Percentiles rank a stretch among this genome's conserved stretches.
phyloP scores from a whole-genome alignment of 2,797 vertebrate species.

The Manis javanica region DNA sequence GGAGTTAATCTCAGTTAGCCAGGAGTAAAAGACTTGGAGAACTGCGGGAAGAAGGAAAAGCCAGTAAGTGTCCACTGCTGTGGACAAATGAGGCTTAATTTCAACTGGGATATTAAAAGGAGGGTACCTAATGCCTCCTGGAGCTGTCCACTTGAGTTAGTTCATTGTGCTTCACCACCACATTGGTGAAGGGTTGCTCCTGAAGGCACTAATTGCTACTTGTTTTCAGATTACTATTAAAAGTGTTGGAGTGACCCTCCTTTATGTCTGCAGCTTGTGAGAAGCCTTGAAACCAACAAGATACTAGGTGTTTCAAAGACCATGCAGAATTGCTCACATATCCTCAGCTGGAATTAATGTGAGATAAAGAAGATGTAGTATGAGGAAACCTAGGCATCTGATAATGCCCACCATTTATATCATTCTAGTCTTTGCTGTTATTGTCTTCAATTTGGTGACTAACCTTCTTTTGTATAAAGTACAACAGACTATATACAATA shows the following conservation, averaged over 20 bases:
- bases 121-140: background rate
- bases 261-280: background rate
- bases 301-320: background rate
- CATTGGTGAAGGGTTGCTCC: background rate
- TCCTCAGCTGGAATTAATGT: background rate
- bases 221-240: background rate
- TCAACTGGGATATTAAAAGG: background rate
- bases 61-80: rapidly evolving
- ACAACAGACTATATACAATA: background rate
- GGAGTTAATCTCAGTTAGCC: background rate
- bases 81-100: background rate
- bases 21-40: background rate
- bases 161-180: background rate
- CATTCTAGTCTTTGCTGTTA: background rate
- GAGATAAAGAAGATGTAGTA: background rate
- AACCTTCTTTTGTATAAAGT: background rate
- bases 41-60: background rate
- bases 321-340: background rate
- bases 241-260: background rate
- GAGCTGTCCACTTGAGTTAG: background rate
- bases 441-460: background rate
- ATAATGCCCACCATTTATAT: background rate
- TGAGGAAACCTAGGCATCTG: rapidly evolving
- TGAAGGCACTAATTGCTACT: background rate
- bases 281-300: background rate